Conservation (phyloP, 2,888 invertebrate genomes). For the Nomada flava region DNA sequence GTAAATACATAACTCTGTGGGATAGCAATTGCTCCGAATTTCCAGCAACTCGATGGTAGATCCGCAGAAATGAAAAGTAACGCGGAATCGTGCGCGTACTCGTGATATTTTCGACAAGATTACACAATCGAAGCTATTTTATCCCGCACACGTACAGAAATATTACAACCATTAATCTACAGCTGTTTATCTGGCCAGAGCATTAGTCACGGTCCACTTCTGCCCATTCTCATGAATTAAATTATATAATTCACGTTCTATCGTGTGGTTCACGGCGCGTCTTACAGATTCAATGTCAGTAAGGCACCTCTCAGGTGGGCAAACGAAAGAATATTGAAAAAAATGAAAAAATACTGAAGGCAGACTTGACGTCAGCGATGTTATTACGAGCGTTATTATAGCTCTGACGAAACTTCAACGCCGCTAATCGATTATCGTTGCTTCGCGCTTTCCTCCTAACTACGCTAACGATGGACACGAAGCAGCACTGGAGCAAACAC, state of each 20-base stretch:
- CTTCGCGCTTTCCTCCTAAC: constrained; percentile 41
- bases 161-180: constrained; percentile 4
- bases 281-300: constrained; percentile 44
- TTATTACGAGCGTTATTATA: not conserved
- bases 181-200: not conserved
- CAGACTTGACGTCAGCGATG: constrained; percentile 39
- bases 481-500: not conserved
- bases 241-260: constrained; percentile 46
- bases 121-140: not conserved
- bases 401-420: constrained; percentile 4
- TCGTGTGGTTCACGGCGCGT: not conserved
- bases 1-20: not conserved
- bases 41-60: not conserved
- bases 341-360: too few species aligned
- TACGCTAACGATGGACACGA: constrained; percentile 26
- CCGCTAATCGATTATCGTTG: constrained; percentile 45
- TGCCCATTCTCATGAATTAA: constrained; percentile 23
- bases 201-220: constrained; percentile 40
- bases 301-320: constrained; percentile 14
- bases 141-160: not conserved
- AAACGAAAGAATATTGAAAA: not conserved
- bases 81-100: not conserved
- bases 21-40: constrained; percentile 16
- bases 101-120: not conserved
- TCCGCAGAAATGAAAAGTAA: constrained; percentile 1